Conservation (phyloP, 2,888 invertebrate species). For the Calameuta filiformis region DNA sequence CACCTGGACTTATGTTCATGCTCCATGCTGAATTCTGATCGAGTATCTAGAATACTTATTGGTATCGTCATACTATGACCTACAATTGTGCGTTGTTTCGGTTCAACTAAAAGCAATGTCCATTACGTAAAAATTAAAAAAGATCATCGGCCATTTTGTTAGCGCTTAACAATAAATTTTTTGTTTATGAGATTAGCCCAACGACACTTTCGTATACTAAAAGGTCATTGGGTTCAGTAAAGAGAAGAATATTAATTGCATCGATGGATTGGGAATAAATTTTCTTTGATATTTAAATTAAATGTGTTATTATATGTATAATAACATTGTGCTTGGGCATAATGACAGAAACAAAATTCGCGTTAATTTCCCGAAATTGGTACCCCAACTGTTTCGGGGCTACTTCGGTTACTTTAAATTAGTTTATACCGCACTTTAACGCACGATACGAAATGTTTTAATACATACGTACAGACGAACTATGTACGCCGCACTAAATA, state of each 20-base stretch:
- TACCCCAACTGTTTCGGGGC: not conserved
- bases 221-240: not conserved
- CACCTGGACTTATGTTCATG: not conserved
- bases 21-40: not conserved
- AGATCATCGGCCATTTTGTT: not conserved
- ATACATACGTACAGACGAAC: not conserved
- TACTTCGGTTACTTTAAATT: not conserved
- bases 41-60: not conserved
- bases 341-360: not conserved
- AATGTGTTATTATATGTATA: not conserved
- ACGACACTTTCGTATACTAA: no score
- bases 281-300: not conserved
- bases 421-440: not conserved
- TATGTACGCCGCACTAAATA: not conserved
- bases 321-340: not conserved
- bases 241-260: not conserved
- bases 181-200: not conserved
- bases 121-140: no score
- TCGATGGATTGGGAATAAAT: not conserved
- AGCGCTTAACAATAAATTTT: not conserved
- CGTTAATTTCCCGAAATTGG: not conserved
- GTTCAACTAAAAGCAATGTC: no score
- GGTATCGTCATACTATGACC: not conserved
- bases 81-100: no score
- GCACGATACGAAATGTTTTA: not conserved